Evolutionary conservation across 2,888 invertebrate species (phyloP), one percentile per base, ranked within the genome.

Genomic region (Cantharis flavilabris): DNA sequence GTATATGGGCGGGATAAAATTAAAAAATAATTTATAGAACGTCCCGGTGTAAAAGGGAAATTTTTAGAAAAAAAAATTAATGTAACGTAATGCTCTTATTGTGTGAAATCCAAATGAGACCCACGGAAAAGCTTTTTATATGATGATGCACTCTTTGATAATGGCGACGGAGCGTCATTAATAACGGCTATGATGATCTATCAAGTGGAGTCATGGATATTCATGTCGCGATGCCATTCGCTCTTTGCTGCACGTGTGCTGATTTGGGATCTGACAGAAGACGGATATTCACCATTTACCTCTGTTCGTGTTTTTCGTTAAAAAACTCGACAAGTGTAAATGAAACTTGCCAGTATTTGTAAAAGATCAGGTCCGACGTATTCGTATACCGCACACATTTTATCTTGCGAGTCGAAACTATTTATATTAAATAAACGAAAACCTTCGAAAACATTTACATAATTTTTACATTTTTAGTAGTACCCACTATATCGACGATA

Each of bases 201-300:
- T 81, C 79, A 81, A 81, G 80, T 75, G 26, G 26, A 78, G 77
- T 80, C 79, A 81, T 80, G 76, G 80, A 79, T 78, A 81, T 81
- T 80, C 80, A 80, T 78, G 80, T 80, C 78, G 80, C 75, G 76
- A 73, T 75, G 77, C 73, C 75, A 80, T 77, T 76, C 76, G 72
- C 78, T 75, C 72, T 33, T 75, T 9, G 70, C 70, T 63, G 75
- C 74, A 76, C 77, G 79, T 73, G 76, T 73, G 79, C 76, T 69
- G 79, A 81, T 78, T 78, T 75, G 73, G 33, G 72, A 62, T 76
- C 81, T 75, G 79, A 77, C 80, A 77, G 75, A 69, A 79, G 79
- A 81, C 78, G 76, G 79, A 81, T 81, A 75, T 75, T 78, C 75
- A 75, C 78, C 81, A 81, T 81, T 81, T 81, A 79, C 81, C 79